Evolutionary conservation across 2,888 invertebrate genomes (phyloP).

Genomic region (Cenopis cana): DNA sequence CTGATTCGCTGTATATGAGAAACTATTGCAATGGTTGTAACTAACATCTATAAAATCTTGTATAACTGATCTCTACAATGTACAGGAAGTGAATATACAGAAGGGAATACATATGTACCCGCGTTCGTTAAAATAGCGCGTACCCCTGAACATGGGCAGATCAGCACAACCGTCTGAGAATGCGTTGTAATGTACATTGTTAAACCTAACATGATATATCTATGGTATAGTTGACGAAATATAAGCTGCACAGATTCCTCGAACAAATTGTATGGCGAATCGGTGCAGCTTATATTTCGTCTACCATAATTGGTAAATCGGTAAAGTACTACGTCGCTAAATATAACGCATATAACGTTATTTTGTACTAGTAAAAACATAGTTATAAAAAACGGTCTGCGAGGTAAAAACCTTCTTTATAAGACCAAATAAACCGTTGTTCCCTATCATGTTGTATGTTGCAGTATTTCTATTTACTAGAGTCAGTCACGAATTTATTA

Average conservation of each 20-base stretch:
- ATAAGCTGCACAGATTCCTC: too few relatives aligned
- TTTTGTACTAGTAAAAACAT: neutral
- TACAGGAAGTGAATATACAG: neutral
- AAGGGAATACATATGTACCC: neutral
- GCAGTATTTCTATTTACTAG: neutral
- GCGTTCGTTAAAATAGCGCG: neutral
- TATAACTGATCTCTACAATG: neutral
- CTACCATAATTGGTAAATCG: neutral
- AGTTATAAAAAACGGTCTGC: slow-evolving; percentile 9
- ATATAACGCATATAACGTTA: neutral
- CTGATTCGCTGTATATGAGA: neutral
- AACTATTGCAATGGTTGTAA: neutral
- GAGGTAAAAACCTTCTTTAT: slow-evolving; percentile 13
- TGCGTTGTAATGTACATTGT: neutral
- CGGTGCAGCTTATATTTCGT: too few relatives aligned
- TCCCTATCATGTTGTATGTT: neutral
- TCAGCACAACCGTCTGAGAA: neutral
- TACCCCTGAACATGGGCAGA: neutral
- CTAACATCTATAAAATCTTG: neutral
- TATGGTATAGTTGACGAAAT: too few relatives aligned
- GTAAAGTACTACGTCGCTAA: neutral
- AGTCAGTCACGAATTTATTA: neutral
- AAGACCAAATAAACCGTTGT: slow-evolving; percentile 11
- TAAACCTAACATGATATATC: neutral
- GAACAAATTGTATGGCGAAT: too few relatives aligned